phyloP scores from a whole-genome alignment of 2,797 vertebrate species.

The Myotis daubentonii region DNA sequence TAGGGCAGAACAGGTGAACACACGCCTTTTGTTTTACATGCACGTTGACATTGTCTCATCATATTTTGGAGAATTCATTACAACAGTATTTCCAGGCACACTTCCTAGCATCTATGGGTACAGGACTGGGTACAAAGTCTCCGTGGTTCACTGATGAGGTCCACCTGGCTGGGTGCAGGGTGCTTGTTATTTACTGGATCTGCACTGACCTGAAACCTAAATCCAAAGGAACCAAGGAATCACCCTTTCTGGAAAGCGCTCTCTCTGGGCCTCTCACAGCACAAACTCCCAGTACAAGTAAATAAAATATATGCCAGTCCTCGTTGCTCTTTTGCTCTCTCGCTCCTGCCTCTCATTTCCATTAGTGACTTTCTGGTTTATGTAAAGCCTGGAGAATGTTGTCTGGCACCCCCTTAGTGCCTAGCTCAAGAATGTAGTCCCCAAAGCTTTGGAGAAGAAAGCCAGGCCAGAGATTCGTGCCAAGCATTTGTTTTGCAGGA shows the following conservation, averaged over 20 bases:
- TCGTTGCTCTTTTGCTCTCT: not conserved
- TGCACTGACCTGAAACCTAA: not conserved
- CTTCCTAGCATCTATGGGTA: fast-evolving
- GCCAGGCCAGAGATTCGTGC: too few relatives aligned
- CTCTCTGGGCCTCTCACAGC: not conserved
- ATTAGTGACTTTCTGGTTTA: not conserved
- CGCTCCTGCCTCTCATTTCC: not conserved
- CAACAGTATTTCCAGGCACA: too few relatives aligned
- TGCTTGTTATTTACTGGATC: not conserved
- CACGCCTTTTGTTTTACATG: not conserved
- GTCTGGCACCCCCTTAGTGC: fast-evolving
- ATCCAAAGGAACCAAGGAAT: not conserved
- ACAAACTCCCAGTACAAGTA: not conserved
- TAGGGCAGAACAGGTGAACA: not conserved
- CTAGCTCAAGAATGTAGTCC: not conserved
- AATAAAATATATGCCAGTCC: not conserved
- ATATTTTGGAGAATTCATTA: not conserved
- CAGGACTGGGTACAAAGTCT: not conserved
- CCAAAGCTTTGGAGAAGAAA: not conserved
- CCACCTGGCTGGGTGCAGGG: fast-evolving
- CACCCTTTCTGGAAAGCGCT: not conserved
- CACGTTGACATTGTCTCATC: not conserved
- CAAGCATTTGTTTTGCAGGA: not conserved
- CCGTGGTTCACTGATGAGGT: not conserved
- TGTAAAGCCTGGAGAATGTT: not conserved